These are phyloP conservation scores for Sminthurides aquaticus DNA, from an alignment of 2,888 invertebrate species.

Conservation along the genomic window DNA sequence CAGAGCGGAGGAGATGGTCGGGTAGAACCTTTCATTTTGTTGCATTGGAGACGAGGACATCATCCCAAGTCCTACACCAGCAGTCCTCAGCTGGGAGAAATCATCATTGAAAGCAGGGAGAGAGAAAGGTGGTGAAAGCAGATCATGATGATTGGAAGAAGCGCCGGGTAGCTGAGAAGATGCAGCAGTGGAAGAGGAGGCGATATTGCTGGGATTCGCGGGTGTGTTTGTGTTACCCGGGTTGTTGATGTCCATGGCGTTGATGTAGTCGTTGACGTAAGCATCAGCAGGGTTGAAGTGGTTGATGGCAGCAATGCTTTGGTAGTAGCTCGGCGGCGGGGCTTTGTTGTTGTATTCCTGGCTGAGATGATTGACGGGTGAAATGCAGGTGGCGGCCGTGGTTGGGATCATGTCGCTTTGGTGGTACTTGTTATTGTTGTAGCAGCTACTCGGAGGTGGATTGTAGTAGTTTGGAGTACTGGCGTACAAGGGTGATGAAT, in stretches of 20 bases:
- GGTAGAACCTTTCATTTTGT: not conserved
- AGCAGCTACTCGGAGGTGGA: not conserved
- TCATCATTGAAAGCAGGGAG: not conserved
- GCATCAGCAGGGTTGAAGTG: constrained; percentile 5
- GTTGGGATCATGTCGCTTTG: not conserved
- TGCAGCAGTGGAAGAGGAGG: not conserved
- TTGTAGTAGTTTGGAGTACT: not conserved
- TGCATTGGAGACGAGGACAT: not conserved
- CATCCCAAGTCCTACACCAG: not conserved
- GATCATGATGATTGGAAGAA: not conserved
- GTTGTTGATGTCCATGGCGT: constrained; percentile 5
- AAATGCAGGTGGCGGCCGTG: constrained; percentile 1
- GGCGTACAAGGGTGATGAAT: not conserved
- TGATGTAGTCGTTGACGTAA: not conserved
- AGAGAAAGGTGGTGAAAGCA: not conserved
- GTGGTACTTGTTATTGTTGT: constrained; percentile 4
- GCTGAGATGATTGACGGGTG: not conserved
- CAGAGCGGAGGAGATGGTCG: not conserved
- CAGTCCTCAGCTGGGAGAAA: not conserved
- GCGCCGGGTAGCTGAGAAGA: too few relatives aligned
- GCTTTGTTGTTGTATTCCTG: not conserved
- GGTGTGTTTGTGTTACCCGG: not conserved
- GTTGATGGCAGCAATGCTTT: constrained; percentile 20
- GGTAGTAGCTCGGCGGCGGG: constrained; percentile 26
- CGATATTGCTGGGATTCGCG: not conserved